Evolutionary conservation across 2,113 vertebrate species (phyloP), one percentile per base, ranked within the genome.

Genomic region (Brachirus orientalis): DNA sequence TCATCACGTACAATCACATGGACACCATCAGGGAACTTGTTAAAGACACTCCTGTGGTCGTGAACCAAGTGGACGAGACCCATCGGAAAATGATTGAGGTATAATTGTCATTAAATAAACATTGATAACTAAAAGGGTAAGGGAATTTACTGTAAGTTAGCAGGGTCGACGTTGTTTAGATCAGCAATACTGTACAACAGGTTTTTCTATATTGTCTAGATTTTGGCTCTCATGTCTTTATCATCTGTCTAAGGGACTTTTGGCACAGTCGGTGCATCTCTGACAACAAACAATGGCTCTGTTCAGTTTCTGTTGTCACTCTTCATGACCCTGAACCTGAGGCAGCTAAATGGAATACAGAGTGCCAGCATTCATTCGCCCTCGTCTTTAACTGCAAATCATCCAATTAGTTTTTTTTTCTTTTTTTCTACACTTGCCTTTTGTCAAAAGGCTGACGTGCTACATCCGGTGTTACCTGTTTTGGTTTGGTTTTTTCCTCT

Each of bases 1-100:
- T 99, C 48, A 86, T 99, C 78, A 95, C 97, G 0, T 97, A 96
- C 87, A 99, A 97, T 63, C 97, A 98, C 79, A 90, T 97, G 61
- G 97, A 99, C 2, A 61, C 93, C 37, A 94, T 98, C 90, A 95
- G 93, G 69, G 92, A 92, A 33, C 91, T 97, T 2, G 89, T 98
- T 3, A 91, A 37, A 0, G 93, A 96, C 66, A 92, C 94, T 17
- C 95, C 96, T 0, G 80, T 62, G 56, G 92, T 96, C 0, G 35
- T 95, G 53, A 94, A 95, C 68, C 94, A 94, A 73, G 95, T 98
- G 80, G 94, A 96, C 0, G 94, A 97, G 76, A 94, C 94, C 0
- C 94, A 95, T 18, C 90, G 91, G 48, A 93, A 91, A 78, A 86
- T 98, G 59, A 94, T 92, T 0, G 95, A 98, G 46, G 97, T 98